These are phyloP conservation scores for Branchipolynoe longqiensis DNA, from an alignment of 2,888 invertebrate species.

Conservation along the genomic window DNA sequence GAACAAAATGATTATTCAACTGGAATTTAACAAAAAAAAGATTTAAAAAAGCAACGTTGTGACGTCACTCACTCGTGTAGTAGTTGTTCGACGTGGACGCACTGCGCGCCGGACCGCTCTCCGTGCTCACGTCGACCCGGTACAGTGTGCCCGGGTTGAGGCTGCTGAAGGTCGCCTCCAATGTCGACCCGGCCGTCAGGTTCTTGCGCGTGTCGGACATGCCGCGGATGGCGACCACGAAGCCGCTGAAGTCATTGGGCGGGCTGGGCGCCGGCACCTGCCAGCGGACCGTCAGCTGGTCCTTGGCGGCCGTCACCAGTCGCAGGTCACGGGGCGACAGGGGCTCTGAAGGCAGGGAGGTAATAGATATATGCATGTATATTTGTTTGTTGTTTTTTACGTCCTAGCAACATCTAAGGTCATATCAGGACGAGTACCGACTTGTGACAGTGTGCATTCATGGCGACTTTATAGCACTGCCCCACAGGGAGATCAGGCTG, in stretches of 20 bases:
- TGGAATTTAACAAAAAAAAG: background rate
- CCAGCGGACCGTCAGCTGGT: constrained; percentile 40
- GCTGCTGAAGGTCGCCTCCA: constrained; percentile 47
- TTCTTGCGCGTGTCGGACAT: constrained; percentile 11
- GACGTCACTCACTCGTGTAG: constrained; percentile 28
- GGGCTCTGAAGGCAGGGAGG: constrained; percentile 14
- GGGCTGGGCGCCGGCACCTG: background rate
- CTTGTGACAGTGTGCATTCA: too few relatives aligned
- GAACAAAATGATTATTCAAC: too few relatives aligned
- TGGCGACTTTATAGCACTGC: too few relatives aligned
- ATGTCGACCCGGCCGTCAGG: constrained; percentile 8
- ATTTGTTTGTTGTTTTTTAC: too few relatives aligned
- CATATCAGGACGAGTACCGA: too few relatives aligned
- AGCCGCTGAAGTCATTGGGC: constrained; percentile 22
- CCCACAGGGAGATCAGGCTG: too few relatives aligned
- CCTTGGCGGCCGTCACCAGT: background rate
- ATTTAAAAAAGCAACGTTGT: too few relatives aligned
- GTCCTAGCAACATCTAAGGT: too few relatives aligned
- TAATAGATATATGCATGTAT: too few relatives aligned
- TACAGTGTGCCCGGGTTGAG: constrained; percentile 50
- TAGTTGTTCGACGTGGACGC: background rate
- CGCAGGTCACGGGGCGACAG: background rate
- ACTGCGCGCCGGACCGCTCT: background rate
- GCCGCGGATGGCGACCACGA: background rate
- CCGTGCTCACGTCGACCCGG: constrained; percentile 21